Conservation (phyloP, 2,797 vertebrate species). For the Vespertilio murinus region DNA sequence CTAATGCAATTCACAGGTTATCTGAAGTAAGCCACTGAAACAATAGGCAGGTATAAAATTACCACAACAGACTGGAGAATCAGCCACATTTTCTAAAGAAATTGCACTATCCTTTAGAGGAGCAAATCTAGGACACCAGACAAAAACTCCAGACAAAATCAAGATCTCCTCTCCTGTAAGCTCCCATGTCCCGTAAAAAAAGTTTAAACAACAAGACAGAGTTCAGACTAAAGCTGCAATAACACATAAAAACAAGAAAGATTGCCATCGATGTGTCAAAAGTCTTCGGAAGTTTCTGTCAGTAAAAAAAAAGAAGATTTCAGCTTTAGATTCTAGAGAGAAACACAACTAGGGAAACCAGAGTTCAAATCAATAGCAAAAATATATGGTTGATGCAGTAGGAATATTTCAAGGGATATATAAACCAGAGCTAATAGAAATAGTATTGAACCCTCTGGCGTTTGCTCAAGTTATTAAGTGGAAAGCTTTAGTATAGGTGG, state of each 20-base stretch:
- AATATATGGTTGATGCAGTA: not conserved
- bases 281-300: conserved; percentile 34
- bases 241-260: not conserved
- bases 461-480: not conserved
- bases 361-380: conserved; percentile 44
- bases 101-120: not conserved
- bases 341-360: not conserved
- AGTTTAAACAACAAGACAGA: not conserved
- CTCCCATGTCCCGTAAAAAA: not conserved
- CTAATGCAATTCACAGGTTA: not conserved
- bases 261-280: not conserved
- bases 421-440: conserved; percentile 42
- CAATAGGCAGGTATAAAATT: not conserved
- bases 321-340: conserved; percentile 5
- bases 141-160: not conserved
- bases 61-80: not conserved
- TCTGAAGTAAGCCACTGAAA: not conserved
- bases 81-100: not conserved
- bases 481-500: not conserved
- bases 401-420: conserved; percentile 27
- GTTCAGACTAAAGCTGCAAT: not conserved
- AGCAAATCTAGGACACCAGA: not conserved
- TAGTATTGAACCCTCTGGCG: not conserved
- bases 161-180: not conserved
- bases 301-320: conserved; percentile 5